phyloP scores from a whole-genome alignment of 1,140 invertebrate species.

The Macrobrachium rosenbergii region DNA sequence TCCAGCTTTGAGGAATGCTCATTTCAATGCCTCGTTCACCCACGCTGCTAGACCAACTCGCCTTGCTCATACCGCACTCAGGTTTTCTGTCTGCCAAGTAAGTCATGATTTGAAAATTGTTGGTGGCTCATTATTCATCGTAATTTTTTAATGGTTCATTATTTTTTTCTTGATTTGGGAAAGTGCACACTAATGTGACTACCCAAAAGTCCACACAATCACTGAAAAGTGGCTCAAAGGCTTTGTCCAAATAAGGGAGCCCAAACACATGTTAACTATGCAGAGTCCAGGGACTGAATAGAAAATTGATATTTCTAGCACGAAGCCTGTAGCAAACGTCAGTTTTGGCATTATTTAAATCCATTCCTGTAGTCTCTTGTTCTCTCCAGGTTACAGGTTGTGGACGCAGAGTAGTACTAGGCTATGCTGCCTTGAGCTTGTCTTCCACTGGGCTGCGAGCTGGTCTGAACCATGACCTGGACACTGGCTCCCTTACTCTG shows the following conservation, averaged over 20 bases:
- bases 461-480: slow-evolving; percentile 33
- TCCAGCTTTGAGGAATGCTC: slow-evolving; percentile 17
- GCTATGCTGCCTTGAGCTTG: slow-evolving; percentile 27
- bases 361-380: not conserved
- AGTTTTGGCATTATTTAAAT: too few relatives aligned
- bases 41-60: slow-evolving; percentile 28
- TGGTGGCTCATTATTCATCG: too few relatives aligned
- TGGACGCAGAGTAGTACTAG: slow-evolving; percentile 46
- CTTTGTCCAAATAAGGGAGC: too few relatives aligned
- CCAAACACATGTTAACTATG: too few relatives aligned
- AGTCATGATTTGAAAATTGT: not conserved
- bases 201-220: too few relatives aligned
- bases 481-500: slow-evolving; percentile 35
- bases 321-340: too few relatives aligned
- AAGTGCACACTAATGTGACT: too few relatives aligned
- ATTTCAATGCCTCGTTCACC: slow-evolving; percentile 44
- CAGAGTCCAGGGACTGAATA: too few relatives aligned
- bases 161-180: too few relatives aligned
- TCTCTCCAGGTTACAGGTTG: slow-evolving; percentile 43
- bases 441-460: slow-evolving; percentile 9
- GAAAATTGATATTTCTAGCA: too few relatives aligned
- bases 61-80: slow-evolving; percentile 49
- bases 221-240: too few relatives aligned
- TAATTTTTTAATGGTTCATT: too few relatives aligned
- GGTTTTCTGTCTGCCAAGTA: slow-evolving; percentile 55